Percentiles rank a stretch among this genome's conserved stretches.
phyloP scores from a whole-genome alignment of 2,113 vertebrate species.

The Elgaria multicarinata region DNA sequence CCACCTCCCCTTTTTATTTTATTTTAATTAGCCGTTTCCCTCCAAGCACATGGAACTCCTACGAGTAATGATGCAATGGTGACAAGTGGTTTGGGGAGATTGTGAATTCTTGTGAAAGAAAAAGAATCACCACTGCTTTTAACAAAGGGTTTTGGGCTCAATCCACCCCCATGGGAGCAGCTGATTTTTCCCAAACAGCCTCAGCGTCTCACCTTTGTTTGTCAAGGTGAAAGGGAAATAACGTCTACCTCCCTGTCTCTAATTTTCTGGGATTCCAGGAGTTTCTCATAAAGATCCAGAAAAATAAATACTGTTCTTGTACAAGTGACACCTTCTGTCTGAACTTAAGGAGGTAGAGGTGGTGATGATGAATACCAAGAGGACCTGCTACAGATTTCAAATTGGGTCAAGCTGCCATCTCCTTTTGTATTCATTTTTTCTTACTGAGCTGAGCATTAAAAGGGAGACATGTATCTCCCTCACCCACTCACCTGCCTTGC shows the following conservation, averaged over 20 bases:
- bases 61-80: slow-evolving; percentile 24
- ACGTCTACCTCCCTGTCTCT: background rate
- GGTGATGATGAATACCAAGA: background rate
- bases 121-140: slow-evolving; percentile 23
- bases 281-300: background rate
- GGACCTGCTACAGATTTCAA: background rate
- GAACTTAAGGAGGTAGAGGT: background rate
- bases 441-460: background rate
- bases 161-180: background rate
- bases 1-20: background rate
- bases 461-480: background rate
- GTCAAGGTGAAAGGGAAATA: background rate
- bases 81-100: background rate
- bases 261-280: background rate
- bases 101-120: slow-evolving; percentile 1
- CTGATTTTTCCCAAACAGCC: background rate
- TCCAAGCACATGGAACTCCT: slow-evolving; percentile 35
- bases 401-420: background rate
- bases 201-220: background rate
- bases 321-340: background rate
- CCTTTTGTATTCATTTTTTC: background rate
- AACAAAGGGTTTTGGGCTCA: background rate
- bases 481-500: background rate
- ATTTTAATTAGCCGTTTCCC: slow-evolving; percentile 17
- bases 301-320: background rate